Base-by-base conservation (phyloP, 2,797 vertebrate genomes). In the Myoxocephalus aenaeus region DNA sequence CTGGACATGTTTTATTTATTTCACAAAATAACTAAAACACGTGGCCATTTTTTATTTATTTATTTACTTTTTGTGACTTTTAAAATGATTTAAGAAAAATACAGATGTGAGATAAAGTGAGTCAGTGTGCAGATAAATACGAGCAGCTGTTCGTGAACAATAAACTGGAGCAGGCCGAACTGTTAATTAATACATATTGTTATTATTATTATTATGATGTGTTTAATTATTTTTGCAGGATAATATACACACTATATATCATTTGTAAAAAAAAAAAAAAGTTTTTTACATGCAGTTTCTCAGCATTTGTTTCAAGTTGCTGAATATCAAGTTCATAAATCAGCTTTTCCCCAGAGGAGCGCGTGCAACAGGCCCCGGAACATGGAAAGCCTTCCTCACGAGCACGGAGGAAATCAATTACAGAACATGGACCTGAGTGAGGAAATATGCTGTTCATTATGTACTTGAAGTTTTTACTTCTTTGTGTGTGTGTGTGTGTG, bases 361-460 rank as follows among this genome's bases (percentile, higher is more conserved):
- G 77, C 38, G 65, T 70, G 82, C 81, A 89, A 83, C 84, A 87
- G 76, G 72, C 81, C 77, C 77, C 22, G 48, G 70, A 56, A 80
- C 68, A 48, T 65, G 68, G 36, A 51, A 65, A 67, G n/a, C 57
- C 54, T 59, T 54, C 53, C 51, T 25, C 64, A 71, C 4, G 18
- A 42, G 54, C 70, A 65, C 20, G 53, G 62, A 44, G 75, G 36
- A 79, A 82, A 79, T 77, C 65, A 77, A 77, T 77, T 79, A 78
- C 1, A 40, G 74, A 69, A 67, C 67, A 42, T 40, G 22, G 18
- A 38, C 40, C 34, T 17, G 40, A 62, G 32, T n/a, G 40, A 18
- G 32, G 12, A 50, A n/a, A 62, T 7, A 46, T 27, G 46, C 4
- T 20, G 36, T 7, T 46, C 18, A 27, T 75, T 40, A 8, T n/a